These are phyloP conservation scores for Papilio machaon DNA, from an alignment of 1,140 invertebrate species.

Conservation along the genomic window DNA sequence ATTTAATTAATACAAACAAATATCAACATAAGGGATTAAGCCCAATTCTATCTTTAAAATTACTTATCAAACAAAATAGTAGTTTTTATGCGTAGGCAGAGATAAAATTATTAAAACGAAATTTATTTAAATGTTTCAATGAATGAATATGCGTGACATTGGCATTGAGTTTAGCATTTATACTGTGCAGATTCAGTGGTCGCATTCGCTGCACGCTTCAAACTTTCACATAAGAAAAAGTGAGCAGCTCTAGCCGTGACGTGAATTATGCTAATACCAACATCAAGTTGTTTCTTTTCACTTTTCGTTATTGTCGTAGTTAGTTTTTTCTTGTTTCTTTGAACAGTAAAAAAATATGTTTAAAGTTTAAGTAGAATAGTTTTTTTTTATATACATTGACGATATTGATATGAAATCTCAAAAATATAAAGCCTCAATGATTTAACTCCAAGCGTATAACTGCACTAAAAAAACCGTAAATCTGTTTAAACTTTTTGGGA, in stretches of 20 bases:
- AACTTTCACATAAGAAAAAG: conserved; percentile 73
- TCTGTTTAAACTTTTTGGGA: too few relatives aligned
- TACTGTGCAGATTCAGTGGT: conserved; percentile 14
- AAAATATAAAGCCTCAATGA: too few relatives aligned
- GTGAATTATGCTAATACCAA: conserved; percentile 40
- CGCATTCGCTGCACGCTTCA: conserved; percentile 57
- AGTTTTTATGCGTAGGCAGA: neutral
- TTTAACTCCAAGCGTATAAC: too few relatives aligned
- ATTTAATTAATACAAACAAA: too few relatives aligned
- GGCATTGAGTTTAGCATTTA: conserved; percentile 14
- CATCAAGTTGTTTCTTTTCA: conserved; percentile 33
- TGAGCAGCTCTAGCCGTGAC: conserved; percentile 59
- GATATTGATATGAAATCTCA: too few relatives aligned
- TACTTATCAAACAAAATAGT: neutral
- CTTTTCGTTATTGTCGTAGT: conserved; percentile 35
- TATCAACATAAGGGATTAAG: too few relatives aligned
- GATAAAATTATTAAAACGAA: neutral
- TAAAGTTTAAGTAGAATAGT: too few relatives aligned
- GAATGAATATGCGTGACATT: conserved; percentile 29
- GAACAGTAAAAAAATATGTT: too few relatives aligned
- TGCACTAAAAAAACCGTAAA: neutral
- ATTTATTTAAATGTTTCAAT: neutral
- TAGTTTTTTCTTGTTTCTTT: neutral
- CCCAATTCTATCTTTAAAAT: neutral
- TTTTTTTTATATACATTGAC: too few relatives aligned